These are phyloP conservation scores for Leucophenga maculata DNA, from an alignment of 2,888 invertebrate species.

Conservation along the genomic window DNA sequence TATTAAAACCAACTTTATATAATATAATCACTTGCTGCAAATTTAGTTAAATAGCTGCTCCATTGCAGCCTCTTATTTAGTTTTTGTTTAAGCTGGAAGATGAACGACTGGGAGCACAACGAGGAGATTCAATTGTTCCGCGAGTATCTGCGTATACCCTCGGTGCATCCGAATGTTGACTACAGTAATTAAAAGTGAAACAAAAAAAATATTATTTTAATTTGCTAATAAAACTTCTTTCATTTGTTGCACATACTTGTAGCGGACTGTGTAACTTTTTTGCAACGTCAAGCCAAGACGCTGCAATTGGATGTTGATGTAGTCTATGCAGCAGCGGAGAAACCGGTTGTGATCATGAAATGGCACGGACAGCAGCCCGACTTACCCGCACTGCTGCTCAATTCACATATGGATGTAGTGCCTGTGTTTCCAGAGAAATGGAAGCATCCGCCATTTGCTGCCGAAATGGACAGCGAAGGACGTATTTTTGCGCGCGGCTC, in stretches of 20 bases:
- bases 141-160: constrained; percentile 88
- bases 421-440: constrained; percentile 92
- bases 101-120: constrained; percentile 72
- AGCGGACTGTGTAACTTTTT: constrained; percentile 84
- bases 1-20: no score
- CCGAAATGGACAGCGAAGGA: constrained; percentile 86
- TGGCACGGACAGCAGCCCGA: constrained; percentile 82
- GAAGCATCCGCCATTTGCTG: constrained; percentile 91
- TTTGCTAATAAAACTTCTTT: not conserved
- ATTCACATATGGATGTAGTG: constrained; percentile 98
- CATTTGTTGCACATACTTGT: constrained; percentile 46
- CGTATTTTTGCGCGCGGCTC: constrained; percentile 89
- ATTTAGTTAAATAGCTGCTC: no score
- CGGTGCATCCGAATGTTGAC: constrained; percentile 89
- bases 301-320: constrained; percentile 78
- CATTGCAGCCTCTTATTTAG: no score
- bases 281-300: constrained; percentile 82
- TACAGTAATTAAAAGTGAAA: constrained; percentile 78
- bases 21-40: no score
- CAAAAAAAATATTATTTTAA: not conserved
- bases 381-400: constrained; percentile 80
- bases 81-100: not conserved
- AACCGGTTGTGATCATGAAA: constrained; percentile 85
- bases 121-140: constrained; percentile 84
- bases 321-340: constrained; percentile 74